Evolutionary conservation across 2,113 vertebrate genomes (phyloP), one percentile per base, ranked within the genome.

Genomic region (Cebus imitator): DNA sequence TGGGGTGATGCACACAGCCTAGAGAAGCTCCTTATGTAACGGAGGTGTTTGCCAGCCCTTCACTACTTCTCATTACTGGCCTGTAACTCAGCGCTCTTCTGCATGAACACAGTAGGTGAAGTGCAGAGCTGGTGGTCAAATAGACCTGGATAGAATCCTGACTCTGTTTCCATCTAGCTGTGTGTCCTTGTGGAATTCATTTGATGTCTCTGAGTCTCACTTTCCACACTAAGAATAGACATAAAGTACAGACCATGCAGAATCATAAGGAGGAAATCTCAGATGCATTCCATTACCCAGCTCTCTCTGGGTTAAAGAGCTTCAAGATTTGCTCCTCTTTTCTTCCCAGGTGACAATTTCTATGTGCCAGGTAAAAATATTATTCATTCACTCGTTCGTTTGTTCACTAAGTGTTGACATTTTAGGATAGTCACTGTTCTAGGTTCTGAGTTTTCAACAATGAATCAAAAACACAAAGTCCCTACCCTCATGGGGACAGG

Each of bases 1-100:
- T 0, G 8, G 43, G 25, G 30, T 37, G 16, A 55, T 35, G 5
- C 13, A 72, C 20, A 20, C 3, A 30, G 20, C 1, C 4, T 3
- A 43, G 43, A 72, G 82, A 83, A 32, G 20, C 3, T 10, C 2
- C 20, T n/a, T 21, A 21, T 5, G 14, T 73, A 17, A 27, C 4
- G 17, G 32, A 40, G 7, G 17, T 4, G 66, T 61, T 82, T 17
- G 5, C 0, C 4, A 13, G 3, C 2, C 13, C 17, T 37, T 57
- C 45, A 57, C 5, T 40, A 8, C 37, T 61, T 37, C 35, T 11
- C 0, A 6, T 52, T 55, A 21, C 40, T 18, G 20, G 40, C 16
- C 16, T 7, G 5, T 12, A 25, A 35, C 2, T 23, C 11, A 32
- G 21, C 10, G 13, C 6, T 16, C 5, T 21, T 55, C 40, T 52